Base-by-base conservation (phyloP, 2,888 invertebrate species). In the Idaea straminata region DNA sequence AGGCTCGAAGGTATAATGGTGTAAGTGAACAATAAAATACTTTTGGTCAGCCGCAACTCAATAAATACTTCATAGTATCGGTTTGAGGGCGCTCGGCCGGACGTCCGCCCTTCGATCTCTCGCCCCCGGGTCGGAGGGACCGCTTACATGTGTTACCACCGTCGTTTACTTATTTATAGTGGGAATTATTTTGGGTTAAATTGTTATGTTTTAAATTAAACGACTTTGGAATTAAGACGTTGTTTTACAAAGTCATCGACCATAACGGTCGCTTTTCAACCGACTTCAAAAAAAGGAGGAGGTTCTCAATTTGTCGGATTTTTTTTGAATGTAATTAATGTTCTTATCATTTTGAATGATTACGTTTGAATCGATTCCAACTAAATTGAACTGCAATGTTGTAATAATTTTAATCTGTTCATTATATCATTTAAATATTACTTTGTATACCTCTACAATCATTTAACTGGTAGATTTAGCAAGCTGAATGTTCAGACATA, bases 41-140 rank as follows among this genome's bases (percentile, higher is more conserved):
- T 81, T 91, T 86, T 77, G 92, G 92, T 90, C 79, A 86, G 82
- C 92, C 92, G 82, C 92, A 90, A 87, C 88, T 91, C 91, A 88
- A 92, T 92, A 92, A 92, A 92, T 92, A 92, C 92, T 90, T 92
- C 89, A 91, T 91, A 89, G 89, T 90, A 91, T 89, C 88, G 87
- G 88, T 85, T 85, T 84, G 85, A 86, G 87, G 88, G 86, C 82
- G 85, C 83, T 84, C 87, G 89, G 84, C 90, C 90, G 89, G 88
- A 89, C 76, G 86, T 88, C 85, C 85, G 89, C 86, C 88, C 88
- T 88, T 84, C 89, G 90, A 88, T 89, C 91, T 88, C 82, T 83
- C 78, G 87, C 91, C 89, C 82, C 76, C 74, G 82, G 86, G 85
- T 78, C 79, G 73, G 63, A 75, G 77, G 81, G 76, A 66, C 62